Percentiles rank a stretch among this genome's conserved stretches.
Evolutionary conservation across 1,140 invertebrate genomes (phyloP).

Genomic region (Camponotus vicinus): DNA sequence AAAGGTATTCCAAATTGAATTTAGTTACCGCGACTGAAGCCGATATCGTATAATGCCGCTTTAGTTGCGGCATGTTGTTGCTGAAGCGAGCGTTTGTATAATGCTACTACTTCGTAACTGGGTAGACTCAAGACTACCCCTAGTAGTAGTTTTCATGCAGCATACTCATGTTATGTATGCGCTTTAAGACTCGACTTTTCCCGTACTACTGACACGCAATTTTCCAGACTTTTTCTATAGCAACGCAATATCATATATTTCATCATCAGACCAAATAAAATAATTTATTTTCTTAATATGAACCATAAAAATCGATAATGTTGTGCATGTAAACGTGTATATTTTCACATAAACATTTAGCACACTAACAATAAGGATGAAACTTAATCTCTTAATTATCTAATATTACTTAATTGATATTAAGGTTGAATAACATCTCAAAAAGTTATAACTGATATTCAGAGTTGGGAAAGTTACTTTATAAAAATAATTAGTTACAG

Average conservation of each 20-base stretch:
- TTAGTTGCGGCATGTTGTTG: constrained; percentile 43
- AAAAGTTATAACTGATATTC: neutral
- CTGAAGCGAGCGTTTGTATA: constrained; percentile 65
- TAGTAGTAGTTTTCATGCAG: constrained; percentile 29
- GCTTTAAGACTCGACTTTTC: constrained; percentile 62
- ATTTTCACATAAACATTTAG: neutral
- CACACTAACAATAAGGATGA: neutral
- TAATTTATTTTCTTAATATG: neutral
- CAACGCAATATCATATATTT: constrained; percentile 45
- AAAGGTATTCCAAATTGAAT: constrained; percentile 73
- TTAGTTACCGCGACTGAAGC: constrained; percentile 48
- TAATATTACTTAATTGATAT: neutral
- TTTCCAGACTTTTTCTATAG: constrained; percentile 50
- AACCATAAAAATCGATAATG: constrained; percentile 5
- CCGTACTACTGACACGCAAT: constrained; percentile 55
- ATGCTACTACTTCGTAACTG: constrained; percentile 55
- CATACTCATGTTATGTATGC: constrained; percentile 45
- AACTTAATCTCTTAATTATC: constrained; percentile 29
- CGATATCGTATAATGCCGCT: constrained; percentile 60
- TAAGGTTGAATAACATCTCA: neutral
- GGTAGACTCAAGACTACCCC: constrained; percentile 11
- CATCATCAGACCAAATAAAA: constrained; percentile 27
- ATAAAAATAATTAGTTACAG: no score
- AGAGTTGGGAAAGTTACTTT: neutral
- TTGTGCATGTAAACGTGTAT: neutral